A percentile compares a stretch with the other conserved stretches of the same genome.
Evolutionary conservation across 2,797 vertebrate species (phyloP).

Genomic region (Acipenser oxyrinchus): DNA sequence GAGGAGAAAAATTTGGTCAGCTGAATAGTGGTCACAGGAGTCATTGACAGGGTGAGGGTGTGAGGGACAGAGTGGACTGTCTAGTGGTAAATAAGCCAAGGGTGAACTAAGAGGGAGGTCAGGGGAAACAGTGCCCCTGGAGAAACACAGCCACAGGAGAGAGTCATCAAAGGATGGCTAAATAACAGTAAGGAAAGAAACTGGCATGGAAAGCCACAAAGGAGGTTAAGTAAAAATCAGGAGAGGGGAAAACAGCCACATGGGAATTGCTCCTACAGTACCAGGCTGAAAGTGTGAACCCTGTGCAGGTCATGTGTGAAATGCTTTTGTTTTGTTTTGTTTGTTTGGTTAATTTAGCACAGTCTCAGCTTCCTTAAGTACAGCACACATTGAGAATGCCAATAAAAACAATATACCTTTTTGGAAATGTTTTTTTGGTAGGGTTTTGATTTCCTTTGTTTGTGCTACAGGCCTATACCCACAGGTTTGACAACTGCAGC

Average conservation of each 20-base stretch:
- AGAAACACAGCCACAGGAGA: slow-evolving; percentile 30
- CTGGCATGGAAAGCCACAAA: slow-evolving; percentile 47
- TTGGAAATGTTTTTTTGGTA: too few species aligned
- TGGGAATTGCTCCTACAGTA: neutral
- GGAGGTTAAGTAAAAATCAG: slow-evolving; percentile 10
- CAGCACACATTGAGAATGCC: too few species aligned
- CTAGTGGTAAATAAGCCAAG: too few species aligned
- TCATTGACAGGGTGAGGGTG: too few species aligned
- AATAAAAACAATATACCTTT: too few species aligned
- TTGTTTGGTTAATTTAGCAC: neutral
- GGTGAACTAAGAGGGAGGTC: neutral
- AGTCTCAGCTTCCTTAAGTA: neutral
- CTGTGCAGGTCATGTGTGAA: neutral
- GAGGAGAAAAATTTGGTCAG: too few species aligned
- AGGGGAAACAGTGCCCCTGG: neutral
- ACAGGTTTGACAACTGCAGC: too few species aligned
- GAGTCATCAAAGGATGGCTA: slow-evolving; percentile 59
- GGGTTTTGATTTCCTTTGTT: too few species aligned
- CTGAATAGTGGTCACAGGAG: too few species aligned
- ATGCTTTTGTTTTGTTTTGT: neutral
- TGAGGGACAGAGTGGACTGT: too few species aligned
- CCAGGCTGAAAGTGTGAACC: neutral
- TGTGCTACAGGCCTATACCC: too few species aligned
- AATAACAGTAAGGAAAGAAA: slow-evolving; percentile 46
- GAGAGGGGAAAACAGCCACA: neutral